Conservation (phyloP, 2,888 invertebrate species). For the Pristionchus japonicus region DNA sequence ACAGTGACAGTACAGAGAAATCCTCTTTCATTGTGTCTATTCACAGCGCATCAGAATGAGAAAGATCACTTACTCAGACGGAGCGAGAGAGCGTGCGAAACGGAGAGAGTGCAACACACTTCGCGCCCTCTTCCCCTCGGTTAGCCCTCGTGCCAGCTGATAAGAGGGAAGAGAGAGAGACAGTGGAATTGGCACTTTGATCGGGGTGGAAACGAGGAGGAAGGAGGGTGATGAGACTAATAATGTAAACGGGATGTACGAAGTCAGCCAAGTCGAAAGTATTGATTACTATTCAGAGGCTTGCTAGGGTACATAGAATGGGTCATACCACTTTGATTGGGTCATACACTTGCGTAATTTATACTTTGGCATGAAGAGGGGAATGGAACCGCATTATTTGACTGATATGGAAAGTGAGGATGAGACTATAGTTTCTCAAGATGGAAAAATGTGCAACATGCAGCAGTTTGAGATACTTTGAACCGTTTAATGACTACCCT, state of each 20-base stretch:
- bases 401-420: not conserved
- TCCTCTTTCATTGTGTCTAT: too few relatives aligned
- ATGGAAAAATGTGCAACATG: not conserved
- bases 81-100: not conserved
- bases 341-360: too few relatives aligned
- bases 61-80: not conserved
- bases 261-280: too few relatives aligned
- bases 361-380: too few relatives aligned
- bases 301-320: too few relatives aligned
- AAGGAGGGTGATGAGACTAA: not conserved
- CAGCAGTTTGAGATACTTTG: not conserved
- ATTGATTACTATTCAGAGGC: too few relatives aligned
- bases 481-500: not conserved
- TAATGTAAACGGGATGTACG: not conserved
- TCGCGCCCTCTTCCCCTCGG: not conserved
- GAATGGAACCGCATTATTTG: not conserved
- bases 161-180: not conserved
- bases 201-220: not conserved
- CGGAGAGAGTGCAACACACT: not conserved
- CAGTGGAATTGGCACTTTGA: conserved; percentile 12
- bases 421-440: not conserved
- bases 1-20: too few relatives aligned
- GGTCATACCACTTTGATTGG: too few relatives aligned
- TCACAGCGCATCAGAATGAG: not conserved
- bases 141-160: not conserved